A percentile compares a stretch with the other conserved stretches of the same genome.
Conservation (phyloP, 2,113 vertebrate species). For the Cyanoramphus novaezelandiae region DNA sequence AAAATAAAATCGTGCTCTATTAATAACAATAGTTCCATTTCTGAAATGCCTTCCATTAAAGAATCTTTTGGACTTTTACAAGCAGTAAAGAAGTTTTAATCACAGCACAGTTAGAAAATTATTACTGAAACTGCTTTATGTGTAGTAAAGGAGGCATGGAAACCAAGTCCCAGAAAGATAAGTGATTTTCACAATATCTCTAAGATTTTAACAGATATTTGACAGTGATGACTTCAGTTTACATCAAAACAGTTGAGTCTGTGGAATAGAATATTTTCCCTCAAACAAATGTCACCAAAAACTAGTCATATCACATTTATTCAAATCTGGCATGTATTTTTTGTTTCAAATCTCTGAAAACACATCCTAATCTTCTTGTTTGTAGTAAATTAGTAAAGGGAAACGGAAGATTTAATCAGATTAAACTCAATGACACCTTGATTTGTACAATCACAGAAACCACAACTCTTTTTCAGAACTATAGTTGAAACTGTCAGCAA, state of each 20-base stretch:
- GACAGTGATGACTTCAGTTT: not conserved
- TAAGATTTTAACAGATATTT: not conserved
- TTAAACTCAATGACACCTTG: not conserved
- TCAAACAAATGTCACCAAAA: not conserved
- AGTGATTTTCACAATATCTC: not conserved
- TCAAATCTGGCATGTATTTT: not conserved
- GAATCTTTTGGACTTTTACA: not conserved
- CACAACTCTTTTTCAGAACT: not conserved
- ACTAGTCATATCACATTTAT: not conserved
- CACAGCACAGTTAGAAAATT: not conserved
- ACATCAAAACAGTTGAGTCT: not conserved
- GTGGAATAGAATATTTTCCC: not conserved
- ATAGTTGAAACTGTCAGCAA: not conserved
- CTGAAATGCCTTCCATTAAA: not conserved
- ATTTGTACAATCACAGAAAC: not conserved
- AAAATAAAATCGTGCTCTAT: not conserved
- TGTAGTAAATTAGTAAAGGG: not conserved
- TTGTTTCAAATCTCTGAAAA: not conserved
- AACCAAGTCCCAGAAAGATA: not conserved
- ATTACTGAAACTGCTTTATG: not conserved
- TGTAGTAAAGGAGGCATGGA: not conserved
- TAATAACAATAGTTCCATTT: not conserved
- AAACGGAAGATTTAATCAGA: slow-evolving; percentile 1
- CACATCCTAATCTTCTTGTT: not conserved
- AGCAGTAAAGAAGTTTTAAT: not conserved